Percentiles rank a stretch among this genome's conserved stretches.
These are phyloP conservation scores for Falco novaeseelandiae DNA, from an alignment of 2,797 vertebrate species.

Conservation along the genomic window DNA sequence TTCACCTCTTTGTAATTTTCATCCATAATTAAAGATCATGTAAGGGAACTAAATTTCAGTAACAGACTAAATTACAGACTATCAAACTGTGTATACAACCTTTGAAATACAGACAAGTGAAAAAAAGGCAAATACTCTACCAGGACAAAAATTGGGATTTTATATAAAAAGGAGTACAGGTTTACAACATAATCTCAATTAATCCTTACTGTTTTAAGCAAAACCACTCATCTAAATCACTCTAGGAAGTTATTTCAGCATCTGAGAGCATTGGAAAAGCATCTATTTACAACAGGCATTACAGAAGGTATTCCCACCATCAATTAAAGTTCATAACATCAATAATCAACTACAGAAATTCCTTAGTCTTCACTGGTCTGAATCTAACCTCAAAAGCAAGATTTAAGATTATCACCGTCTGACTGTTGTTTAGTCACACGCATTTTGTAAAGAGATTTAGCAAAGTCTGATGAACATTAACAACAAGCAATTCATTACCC, in stretches of 20 bases:
- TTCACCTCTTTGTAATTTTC: neutral
- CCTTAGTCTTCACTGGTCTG: neutral
- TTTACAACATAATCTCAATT: neutral
- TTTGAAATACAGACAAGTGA: neutral
- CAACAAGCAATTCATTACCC: rapidly evolving
- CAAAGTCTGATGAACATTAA: neutral
- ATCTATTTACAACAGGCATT: neutral
- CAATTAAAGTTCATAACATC: neutral
- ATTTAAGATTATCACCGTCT: neutral
- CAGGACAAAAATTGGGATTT: neutral
- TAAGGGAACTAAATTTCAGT: neutral
- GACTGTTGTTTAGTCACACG: neutral
- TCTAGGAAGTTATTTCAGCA: neutral
- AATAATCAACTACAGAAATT: neutral
- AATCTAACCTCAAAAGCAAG: neutral
- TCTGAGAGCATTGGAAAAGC: neutral
- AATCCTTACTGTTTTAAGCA: neutral
- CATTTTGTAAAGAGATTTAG: neutral
- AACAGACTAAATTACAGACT: neutral
- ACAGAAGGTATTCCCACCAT: neutral
- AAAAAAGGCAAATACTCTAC: neutral
- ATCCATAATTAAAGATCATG: neutral
- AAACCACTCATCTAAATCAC: neutral
- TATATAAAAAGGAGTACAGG: neutral
- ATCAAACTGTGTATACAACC: neutral